Evolutionary conservation across 2,888 invertebrate genomes (phyloP).

Genomic region (Parelbella ahira): DNA sequence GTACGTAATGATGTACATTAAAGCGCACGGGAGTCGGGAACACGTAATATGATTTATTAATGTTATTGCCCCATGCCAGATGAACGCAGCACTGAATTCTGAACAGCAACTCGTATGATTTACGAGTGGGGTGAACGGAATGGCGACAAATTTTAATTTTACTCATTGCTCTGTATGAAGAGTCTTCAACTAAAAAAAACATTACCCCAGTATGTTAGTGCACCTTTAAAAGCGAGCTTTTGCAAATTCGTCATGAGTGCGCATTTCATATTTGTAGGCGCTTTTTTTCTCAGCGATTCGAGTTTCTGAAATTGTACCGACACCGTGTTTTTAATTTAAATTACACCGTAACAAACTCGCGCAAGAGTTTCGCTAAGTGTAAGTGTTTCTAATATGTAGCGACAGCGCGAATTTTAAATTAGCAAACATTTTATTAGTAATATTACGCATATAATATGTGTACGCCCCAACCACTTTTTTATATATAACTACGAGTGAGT

Average conservation of each 20-base stretch:
- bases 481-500: background rate
- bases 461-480: too few relatives aligned
- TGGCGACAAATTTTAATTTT: slow-evolving; percentile 32
- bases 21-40: slow-evolving; percentile 2
- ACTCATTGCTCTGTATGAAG: slow-evolving; percentile 30
- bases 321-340: slow-evolving; percentile 4
- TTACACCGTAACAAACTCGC: slow-evolving; percentile 4
- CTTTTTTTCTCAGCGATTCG: background rate
- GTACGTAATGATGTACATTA: too few relatives aligned
- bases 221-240: slow-evolving; percentile 12
- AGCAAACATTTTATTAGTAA: too few relatives aligned
- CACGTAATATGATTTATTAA: slow-evolving; percentile 26
- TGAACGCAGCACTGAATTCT: slow-evolving; percentile 35
- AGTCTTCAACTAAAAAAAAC: slow-evolving; percentile 24
- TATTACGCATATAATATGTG: too few relatives aligned
- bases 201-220: slow-evolving; percentile 3
- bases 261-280: slow-evolving; percentile 1
- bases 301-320: background rate
- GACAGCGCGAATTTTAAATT: too few relatives aligned
- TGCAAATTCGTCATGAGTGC: slow-evolving; percentile 1
- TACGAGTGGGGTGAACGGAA: slow-evolving; percentile 36
- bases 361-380: background rate
- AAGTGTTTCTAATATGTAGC: slow-evolving; percentile 3
- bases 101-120: slow-evolving; percentile 37
- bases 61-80: slow-evolving; percentile 34